These are phyloP conservation scores for Garrulus glandarius DNA, from an alignment of 2,797 vertebrate species.

Conservation along the genomic window DNA sequence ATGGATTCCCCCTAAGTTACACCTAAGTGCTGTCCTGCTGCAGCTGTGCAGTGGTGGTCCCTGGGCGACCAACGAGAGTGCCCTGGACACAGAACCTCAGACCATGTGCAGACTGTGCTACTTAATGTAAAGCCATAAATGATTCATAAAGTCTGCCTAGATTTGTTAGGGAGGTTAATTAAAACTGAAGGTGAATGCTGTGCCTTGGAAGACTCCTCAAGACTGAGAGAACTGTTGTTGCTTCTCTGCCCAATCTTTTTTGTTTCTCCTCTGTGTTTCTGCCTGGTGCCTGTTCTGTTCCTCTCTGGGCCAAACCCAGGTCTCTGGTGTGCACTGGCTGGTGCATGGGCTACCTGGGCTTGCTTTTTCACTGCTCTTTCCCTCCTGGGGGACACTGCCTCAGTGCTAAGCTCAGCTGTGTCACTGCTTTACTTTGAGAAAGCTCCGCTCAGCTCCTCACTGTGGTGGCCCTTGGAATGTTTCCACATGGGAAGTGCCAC, in stretches of 20 bases:
- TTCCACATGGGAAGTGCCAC: neutral
- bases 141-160: neutral
- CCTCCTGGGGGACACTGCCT: neutral
- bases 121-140: neutral
- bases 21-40: neutral
- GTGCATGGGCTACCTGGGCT: neutral
- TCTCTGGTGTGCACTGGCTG: neutral
- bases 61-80: neutral
- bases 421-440: neutral
- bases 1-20: neutral
- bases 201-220: neutral
- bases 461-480: neutral
- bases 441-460: rapidly evolving
- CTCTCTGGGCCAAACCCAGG: neutral
- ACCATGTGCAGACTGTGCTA: neutral
- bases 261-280: neutral
- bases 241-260: neutral
- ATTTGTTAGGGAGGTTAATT: slow-evolving; percentile 3
- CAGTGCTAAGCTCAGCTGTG: neutral
- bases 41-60: neutral
- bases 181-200: neutral
- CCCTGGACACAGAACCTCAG: neutral
- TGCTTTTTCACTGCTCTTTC: neutral
- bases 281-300: neutral
- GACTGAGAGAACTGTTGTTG: neutral